phyloP scores from a whole-genome alignment of 2,888 invertebrate species.

The Synanthedon formicaeformis region DNA sequence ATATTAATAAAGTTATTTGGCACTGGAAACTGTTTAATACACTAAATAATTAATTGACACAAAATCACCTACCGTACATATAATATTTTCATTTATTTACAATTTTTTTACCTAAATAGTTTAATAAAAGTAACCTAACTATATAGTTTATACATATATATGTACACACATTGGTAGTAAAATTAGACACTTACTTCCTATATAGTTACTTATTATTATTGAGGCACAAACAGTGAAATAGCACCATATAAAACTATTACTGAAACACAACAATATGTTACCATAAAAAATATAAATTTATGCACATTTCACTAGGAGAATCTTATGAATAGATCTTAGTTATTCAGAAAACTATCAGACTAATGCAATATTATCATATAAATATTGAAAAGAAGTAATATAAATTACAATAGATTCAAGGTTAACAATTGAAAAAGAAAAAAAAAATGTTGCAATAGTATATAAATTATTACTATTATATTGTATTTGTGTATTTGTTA shows the following conservation, averaged over 20 bases:
- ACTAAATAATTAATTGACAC: conserved; percentile 1
- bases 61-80: conserved; percentile 1
- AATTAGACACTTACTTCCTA: neutral
- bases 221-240: conserved; percentile 65
- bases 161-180: neutral
- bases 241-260: conserved; percentile 30
- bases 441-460: too few species aligned
- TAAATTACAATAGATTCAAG: too few species aligned
- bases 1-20: neutral
- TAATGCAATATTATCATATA: too few species aligned
- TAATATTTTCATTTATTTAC: neutral
- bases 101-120: too few species aligned
- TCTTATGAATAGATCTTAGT: too few species aligned
- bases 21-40: conserved; percentile 2
- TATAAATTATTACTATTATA: too few species aligned
- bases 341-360: too few species aligned
- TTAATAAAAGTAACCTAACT: neutral
- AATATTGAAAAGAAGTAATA: too few species aligned
- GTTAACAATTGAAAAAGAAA: too few species aligned
- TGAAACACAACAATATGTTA: neutral
- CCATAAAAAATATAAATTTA: neutral
- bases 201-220: conserved; percentile 20
- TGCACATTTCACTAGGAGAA: too few species aligned
- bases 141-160: too few species aligned
- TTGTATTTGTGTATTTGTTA: too few species aligned